Base-by-base conservation (phyloP, 2,113 vertebrate genomes). In the Nothoprocta perdicaria region DNA sequence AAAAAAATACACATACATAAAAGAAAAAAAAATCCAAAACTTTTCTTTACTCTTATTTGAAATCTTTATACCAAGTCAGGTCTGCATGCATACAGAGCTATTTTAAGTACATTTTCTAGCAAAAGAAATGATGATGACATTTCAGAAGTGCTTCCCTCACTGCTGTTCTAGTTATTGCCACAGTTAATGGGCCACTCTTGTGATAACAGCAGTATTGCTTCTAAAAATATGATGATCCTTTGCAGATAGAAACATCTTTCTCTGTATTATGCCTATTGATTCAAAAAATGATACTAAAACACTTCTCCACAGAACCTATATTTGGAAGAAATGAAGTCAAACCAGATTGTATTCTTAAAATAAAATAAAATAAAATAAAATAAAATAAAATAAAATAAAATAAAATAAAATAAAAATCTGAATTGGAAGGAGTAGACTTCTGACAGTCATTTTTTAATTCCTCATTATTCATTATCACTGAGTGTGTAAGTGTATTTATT, bases 121-220 rank as follows among this genome's bases (percentile, higher is more conserved):
- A 72, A 89, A 86, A 76, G 33, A 80, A 75, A 7, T 61, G 53
- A 10, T 94, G 67, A 63, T 72, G 55, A 69, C 41, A 91, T 84
- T 90, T 96, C 63, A 88, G 74, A 86, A 83, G 73, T 85, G 80
- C 71, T 95, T 89, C 48, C 71, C 57, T 92, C 57, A 76, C 46
- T 93, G 60, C 65, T 76, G 68, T 72, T 75, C 41, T 88, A 83
- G 46, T 55, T 73, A 83, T 73, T 60, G 33, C 19, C 35, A 27
- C 23, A 52, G 46, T 62, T 85, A 94, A 85, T 90, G 52, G 78
- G 22, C 57, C 22, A 46, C 38, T 91, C 83, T 80, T 88, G 71
- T 69, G 88, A 93, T 27, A 92, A 78, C 19, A 94, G 45, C 45
- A 86, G 26, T 48, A 33, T 46, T 82, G 58, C 83, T 78, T 83